Evolutionary conservation across 2,888 invertebrate genomes (phyloP).

Genomic region (Corbicula japonica): DNA sequence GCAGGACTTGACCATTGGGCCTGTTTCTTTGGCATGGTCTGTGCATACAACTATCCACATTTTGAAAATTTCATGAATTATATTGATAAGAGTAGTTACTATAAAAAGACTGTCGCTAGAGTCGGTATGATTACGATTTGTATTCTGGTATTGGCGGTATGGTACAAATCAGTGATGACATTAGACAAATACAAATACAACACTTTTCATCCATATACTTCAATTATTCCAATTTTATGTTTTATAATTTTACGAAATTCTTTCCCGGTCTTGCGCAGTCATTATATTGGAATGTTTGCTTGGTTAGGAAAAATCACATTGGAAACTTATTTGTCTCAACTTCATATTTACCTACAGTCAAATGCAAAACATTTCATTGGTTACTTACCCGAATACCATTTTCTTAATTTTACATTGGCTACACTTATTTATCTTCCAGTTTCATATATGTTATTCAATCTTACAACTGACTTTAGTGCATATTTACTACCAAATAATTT

Average conservation of each 20-base stretch:
- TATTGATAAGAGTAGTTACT: slow-evolving; percentile 63
- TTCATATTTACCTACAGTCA: slow-evolving; percentile 80
- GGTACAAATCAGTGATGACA: slow-evolving; percentile 70
- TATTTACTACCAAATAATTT: slow-evolving; percentile 73
- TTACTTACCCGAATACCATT: slow-evolving; percentile 72
- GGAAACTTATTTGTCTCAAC: slow-evolving; percentile 81
- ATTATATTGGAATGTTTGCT: slow-evolving; percentile 75
- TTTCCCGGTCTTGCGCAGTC: slow-evolving; percentile 69
- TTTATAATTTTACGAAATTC: slow-evolving; percentile 77
- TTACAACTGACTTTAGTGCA: slow-evolving; percentile 75
- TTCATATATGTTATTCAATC: slow-evolving; percentile 73
- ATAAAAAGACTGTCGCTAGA: slow-evolving; percentile 24
- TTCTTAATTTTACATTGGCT: slow-evolving; percentile 77
- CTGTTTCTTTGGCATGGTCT: slow-evolving; percentile 79
- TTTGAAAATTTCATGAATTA: slow-evolving; percentile 74
- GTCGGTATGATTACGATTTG: slow-evolving; percentile 43
- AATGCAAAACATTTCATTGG: slow-evolving; percentile 79
- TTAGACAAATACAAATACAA: slow-evolving; percentile 75
- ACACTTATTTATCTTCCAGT: slow-evolving; percentile 76
- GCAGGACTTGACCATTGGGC: slow-evolving; percentile 81
- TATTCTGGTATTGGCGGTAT: slow-evolving; percentile 37
- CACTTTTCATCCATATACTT: slow-evolving; percentile 75
- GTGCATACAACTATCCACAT: slow-evolving; percentile 81
- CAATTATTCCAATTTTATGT: slow-evolving; percentile 72
- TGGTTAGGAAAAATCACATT: slow-evolving; percentile 80